These are phyloP conservation scores for Rallus limicola DNA, from an alignment of 2,113 vertebrate genomes.

Conservation along the genomic window DNA sequence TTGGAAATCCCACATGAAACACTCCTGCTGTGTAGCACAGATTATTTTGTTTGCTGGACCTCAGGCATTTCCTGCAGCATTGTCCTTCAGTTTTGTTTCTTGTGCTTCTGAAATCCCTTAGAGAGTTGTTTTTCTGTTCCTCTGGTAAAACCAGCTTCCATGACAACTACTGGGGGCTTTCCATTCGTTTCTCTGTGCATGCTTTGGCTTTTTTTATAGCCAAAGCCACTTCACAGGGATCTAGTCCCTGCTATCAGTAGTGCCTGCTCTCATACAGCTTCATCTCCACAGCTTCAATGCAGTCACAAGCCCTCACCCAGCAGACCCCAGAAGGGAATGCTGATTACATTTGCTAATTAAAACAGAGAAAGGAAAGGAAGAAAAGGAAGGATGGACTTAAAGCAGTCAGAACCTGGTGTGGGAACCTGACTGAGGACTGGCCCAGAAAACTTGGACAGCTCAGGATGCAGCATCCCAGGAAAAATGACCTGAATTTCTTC, in stretches of 20 bases:
- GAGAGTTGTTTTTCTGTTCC: not conserved
- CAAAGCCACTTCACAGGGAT: not conserved
- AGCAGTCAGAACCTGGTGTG: not conserved
- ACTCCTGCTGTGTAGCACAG: not conserved
- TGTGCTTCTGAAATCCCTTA: not conserved
- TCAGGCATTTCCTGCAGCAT: not conserved
- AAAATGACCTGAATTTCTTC: not conserved
- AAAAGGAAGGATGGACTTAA: not conserved
- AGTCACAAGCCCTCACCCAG: not conserved
- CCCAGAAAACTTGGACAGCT: not conserved
- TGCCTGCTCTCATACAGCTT: not conserved
- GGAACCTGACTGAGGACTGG: not conserved
- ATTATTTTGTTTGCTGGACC: not conserved
- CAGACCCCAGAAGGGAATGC: not conserved
- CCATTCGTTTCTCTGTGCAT: accelerated
- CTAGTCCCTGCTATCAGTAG: not conserved
- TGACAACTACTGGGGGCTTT: not conserved
- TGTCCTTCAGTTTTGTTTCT: not conserved
- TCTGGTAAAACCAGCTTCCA: not conserved
- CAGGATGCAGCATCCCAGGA: not conserved
- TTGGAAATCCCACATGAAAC: not conserved
- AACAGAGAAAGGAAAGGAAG: not conserved
- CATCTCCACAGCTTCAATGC: not conserved
- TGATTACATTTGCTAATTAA: not conserved
- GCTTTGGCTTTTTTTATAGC: not conserved